Base-by-base conservation (phyloP, 1,140 invertebrate genomes). In the Melanaphis sacchari region DNA sequence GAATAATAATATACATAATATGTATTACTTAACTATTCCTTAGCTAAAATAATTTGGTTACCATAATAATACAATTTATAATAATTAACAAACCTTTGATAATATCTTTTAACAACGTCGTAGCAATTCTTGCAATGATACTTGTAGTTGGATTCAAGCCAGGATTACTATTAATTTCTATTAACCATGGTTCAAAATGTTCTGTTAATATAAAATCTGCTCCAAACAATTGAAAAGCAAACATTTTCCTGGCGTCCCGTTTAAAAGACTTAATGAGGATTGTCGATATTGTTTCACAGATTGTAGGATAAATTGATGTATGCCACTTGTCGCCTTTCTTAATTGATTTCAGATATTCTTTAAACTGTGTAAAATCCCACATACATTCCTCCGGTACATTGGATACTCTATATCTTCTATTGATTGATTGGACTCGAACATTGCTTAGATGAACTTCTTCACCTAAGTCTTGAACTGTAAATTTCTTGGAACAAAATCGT, bases 101-200 rank as follows among this genome's bases (percentile, higher is more conserved):
- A 4, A 98, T 97, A 96, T 99, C 98, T 95, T 99, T 98, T 91
- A 99, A 96, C 88, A 98, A 98, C 95, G 97, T 97, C n/a, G 97
- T 96, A 95, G 98, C 99, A 94, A 99, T 96, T 93, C 97, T 95
- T 0, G 97, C 97, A 0, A 98, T 99, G 1, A 99, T 98, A 94
- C 97, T 97, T 0, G 98, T 99, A 5, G 97, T 98, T 24, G 97
- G 96, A 66, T 98, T 98, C 96, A 99, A 97, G 94, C 98, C 98
- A 0, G 98, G 98, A 95, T 98, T 98, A 22, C 97, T 98, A 95
- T 99, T 99, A 94, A 99, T 99, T 95, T 99, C 98, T 94, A 99
- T 98, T 0, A 99, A 95, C 98, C 98, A 99, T 0, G 98, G 98
- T 91, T 97, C 97, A 94, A 98, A 98, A 95, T 99, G 98, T 94